Base-by-base conservation (phyloP, 2,113 vertebrate genomes). In the Stigmatopora nigra region DNA sequence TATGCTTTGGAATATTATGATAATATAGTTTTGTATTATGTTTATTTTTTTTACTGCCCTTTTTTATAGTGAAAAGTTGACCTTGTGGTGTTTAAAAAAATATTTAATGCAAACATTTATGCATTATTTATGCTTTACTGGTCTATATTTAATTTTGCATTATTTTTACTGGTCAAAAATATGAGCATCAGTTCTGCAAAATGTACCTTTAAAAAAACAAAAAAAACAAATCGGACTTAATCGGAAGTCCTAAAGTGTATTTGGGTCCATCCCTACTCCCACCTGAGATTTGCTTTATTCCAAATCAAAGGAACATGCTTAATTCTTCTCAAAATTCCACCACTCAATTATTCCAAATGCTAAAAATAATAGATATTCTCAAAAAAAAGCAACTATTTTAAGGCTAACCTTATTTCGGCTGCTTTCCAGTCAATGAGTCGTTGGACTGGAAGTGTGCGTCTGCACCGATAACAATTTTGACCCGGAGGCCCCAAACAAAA, bases 381-480 rank as follows among this genome's bases (percentile, higher is more conserved):
- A 53, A 22, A 1, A 22, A 11, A 31, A 15, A 14, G 15, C 15
- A 13, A 12, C 14, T 31, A 56, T 5, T 56, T 56, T 31, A 22
- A 31, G 65, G 64, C 59, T 75, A 53, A 76, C 69, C 69, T 56
- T 67, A 4, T 45, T 64, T 9, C 19, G 48, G n/a, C 31, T 41
- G 63, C 31, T n/a, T 25, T 41, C 58, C 36, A 31, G 25, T 31
- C 36, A 15, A 12, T 41, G 41, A 44, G 36, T 44, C 19, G 41
- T 44, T 13, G 48, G 10, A 11, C 31, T 12, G 19, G 2, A 38
- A 31, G 20, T 47, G 45, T 76, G 67, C 80, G 82, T 73, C 82
- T 64, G 65, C 55, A 69, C 73, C 71, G 81, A 88, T 87, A 80
- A 81, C 60, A 15, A n/a, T 31, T 31, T 60, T 62, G 15, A 48